A percentile compares a stretch with the other conserved stretches of the same genome.
Evolutionary conservation across 2,888 invertebrate species (phyloP).

Genomic region (Antheraea assamensis): DNA sequence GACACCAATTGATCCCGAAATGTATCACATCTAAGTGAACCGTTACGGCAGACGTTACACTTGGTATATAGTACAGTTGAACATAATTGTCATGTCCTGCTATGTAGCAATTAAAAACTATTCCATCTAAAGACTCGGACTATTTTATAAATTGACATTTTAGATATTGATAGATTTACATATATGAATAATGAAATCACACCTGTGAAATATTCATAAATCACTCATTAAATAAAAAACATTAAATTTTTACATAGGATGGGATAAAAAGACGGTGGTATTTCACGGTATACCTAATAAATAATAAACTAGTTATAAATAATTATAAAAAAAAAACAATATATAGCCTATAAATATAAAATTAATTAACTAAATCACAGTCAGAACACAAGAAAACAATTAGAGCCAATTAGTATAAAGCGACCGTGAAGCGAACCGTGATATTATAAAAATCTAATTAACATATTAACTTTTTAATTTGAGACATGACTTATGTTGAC

Average conservation of each 20-base stretch:
- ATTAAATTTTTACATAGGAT: not conserved
- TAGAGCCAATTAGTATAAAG: not conserved
- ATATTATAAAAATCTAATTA: not conserved
- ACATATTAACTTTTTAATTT: slow-evolving; percentile 1
- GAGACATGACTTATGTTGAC: not conserved
- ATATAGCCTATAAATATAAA: not conserved
- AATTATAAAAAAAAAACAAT: not conserved
- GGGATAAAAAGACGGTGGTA: not conserved
- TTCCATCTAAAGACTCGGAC: not conserved
- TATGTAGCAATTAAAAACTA: not conserved
- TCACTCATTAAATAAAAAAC: not conserved
- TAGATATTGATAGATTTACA: not conserved
- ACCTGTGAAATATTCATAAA: not conserved
- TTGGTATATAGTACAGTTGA: too few relatives aligned
- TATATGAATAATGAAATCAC: not conserved
- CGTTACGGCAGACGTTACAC: too few relatives aligned
- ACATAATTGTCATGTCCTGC: too few relatives aligned
- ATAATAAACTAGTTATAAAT: not conserved
- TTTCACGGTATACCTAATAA: not conserved
- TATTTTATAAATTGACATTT: not conserved
- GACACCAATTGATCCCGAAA: too few relatives aligned
- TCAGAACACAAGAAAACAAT: not conserved
- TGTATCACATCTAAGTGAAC: too few relatives aligned
- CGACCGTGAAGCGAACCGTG: not conserved
- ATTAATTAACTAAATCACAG: not conserved